Evolutionary conservation across 2,797 vertebrate species (phyloP), one percentile per base, ranked within the genome.

Genomic region (Margarornis squamiger): DNA sequence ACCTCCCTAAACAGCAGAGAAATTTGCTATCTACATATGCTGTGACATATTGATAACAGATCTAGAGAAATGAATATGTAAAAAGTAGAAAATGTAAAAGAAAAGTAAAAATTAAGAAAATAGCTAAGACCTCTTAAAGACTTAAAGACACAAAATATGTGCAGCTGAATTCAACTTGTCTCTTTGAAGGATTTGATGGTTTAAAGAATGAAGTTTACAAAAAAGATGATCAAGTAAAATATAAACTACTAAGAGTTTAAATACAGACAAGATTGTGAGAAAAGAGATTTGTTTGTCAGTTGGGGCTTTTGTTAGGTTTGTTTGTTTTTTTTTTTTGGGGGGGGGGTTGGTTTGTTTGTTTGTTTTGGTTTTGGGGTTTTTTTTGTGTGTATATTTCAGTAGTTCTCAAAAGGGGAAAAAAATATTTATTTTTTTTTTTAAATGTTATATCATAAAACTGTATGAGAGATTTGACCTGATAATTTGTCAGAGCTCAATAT

Each of bases 1-100:
- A 2, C 4, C 4, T 2, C 0, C 24, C 43, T 16, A 39, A 86
- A 67, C 1, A 68, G 4, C 32, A 79, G 65, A 82, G 1, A 38
- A 41, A n/a, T 41, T 49, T 62, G 1, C 6, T 57, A 5, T 45
- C 18, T 54, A 24, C 11, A 14, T 18, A 9, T 59, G 6, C 21
- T 26, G 8, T 48, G 5, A 84, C 17, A 36, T 10, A 36, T 7
- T 26, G 20, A 49, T 32, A 68, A 23, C 4, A 63, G 15, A 45
- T 9, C 14, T 59, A 39, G 2, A 77, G 4, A 83, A 88, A 77
- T 27, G 0, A 46, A 7, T n/a, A 49, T 14, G 30, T 30, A 46
- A 80, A 65, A 4, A 71, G 65, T 14, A 63, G 11, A 45, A 82
- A 81, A 72, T 51, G 2, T n/a, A 49, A 68, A 78, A 79, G 3